Base-by-base conservation (phyloP, 1,140 invertebrate species). In the Zaprionus lachaisei region DNA sequence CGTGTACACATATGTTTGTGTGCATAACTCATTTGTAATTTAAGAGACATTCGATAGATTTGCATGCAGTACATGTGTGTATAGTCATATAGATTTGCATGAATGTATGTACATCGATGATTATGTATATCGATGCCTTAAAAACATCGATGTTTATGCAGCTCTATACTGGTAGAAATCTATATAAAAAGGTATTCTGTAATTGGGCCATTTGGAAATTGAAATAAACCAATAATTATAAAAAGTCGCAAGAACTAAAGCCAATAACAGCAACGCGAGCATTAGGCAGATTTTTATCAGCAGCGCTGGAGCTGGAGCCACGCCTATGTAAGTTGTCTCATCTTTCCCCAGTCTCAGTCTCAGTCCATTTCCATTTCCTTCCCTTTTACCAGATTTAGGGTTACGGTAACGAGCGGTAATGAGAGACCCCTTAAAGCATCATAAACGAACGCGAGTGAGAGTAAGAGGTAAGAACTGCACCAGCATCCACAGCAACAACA, bases 401-500 rank as follows among this genome's bases (percentile, higher is more conserved):
- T 80, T 78, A 78, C 73, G 56, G 78, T 80, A 74, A 85, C 63
- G 65, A 72, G 77, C 65, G 75, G 56, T 66, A 79, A 72, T 76
- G 65, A 62, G 47, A 74, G 34, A 54, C 38, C 60, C 66, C 63
- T 70, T 57, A 69, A 62, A 75, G 56, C 65, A 26, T 57, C 41
- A 79, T 71, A 78, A 70, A 62, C 76, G 71, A 71, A 66, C 77
- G 80, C 26, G 84, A 89, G 72, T 62, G 71, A 77, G 85, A 84
- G 61, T 56, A 60, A 76, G 84, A 49, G 12, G 26, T 69, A 31
- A 20, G 22, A 47, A 7, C 20, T 34, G 24, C 37, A 57, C 34
- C 70, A 79, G 73, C 69, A 77, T 72, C 68, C 78, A 65, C 79
- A 84, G 78, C 75, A 86, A 83, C 81, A 80, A 78, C 80, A 80